Evolutionary conservation across 2,113 vertebrate species (phyloP).

Genomic region (Erinaceus europaeus): DNA sequence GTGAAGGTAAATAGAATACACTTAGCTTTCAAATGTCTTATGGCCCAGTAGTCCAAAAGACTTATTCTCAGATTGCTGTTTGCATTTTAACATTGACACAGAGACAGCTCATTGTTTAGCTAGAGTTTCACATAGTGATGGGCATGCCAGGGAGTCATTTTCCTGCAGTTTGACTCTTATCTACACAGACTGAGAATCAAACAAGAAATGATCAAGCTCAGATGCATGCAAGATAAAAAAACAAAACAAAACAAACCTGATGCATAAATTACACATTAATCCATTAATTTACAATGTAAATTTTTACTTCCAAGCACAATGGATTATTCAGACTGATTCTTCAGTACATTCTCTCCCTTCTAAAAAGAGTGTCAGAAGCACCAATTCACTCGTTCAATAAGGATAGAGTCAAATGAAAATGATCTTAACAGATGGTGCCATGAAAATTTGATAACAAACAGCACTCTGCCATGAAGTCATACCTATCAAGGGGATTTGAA

Average conservation of each 20-base stretch:
- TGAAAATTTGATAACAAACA: slow-evolving; percentile 45
- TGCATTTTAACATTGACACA: slow-evolving; percentile 28
- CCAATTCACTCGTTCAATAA: slow-evolving; percentile 27
- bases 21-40: slow-evolving; percentile 17
- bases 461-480: not conserved
- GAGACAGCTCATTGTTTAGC: not conserved
- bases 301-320: slow-evolving; percentile 10
- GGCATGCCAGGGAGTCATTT: not conserved
- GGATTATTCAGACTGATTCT: not conserved
- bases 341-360: not conserved
- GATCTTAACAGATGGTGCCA: slow-evolving; percentile 28
- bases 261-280: slow-evolving; percentile 10
- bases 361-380: not conserved
- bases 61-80: not conserved
- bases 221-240: not conserved
- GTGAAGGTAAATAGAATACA: not conserved
- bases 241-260: not conserved
- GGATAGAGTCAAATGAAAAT: slow-evolving; percentile 28
- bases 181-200: slow-evolving; percentile 9
- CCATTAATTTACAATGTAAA: slow-evolving; percentile 21
- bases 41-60: not conserved
- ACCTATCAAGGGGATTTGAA: slow-evolving; percentile 11
- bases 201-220: not conserved
- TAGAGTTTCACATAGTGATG: not conserved
- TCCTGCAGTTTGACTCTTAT: not conserved